Percentiles rank a stretch among this genome's conserved stretches.
phyloP scores from a whole-genome alignment of 2,888 invertebrate genomes.

The Candidula unifasciata region DNA sequence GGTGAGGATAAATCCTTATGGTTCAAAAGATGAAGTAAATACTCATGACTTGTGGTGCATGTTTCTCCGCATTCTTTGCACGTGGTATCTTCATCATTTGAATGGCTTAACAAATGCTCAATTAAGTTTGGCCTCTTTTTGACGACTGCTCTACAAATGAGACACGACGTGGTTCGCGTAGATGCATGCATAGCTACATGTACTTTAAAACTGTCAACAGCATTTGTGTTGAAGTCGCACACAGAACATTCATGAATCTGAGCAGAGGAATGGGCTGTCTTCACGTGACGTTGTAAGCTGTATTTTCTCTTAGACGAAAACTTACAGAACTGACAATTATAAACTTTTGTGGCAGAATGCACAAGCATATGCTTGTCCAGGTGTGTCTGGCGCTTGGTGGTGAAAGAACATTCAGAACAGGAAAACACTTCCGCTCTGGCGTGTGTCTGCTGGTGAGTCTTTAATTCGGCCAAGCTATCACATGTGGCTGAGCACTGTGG shows the following conservation, averaged over 20 bases:
- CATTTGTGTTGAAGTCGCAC: slow-evolving; percentile 35
- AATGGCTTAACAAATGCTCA: slow-evolving; percentile 43
- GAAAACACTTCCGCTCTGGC: background rate
- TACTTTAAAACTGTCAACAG: slow-evolving; percentile 42
- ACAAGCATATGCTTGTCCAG: slow-evolving; percentile 37
- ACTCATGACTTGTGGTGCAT: slow-evolving; percentile 23
- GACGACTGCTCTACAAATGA: slow-evolving; percentile 32
- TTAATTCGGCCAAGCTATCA: background rate
- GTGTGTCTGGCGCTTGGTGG: slow-evolving; percentile 28
- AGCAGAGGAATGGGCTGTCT: slow-evolving; percentile 29
- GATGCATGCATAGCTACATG: slow-evolving; percentile 44
- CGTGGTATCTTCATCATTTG: slow-evolving; percentile 6
- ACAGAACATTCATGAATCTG: slow-evolving; percentile 23
- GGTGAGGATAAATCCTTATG: slow-evolving; percentile 18
- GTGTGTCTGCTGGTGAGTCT: slow-evolving; percentile 8
- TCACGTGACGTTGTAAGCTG: slow-evolving; percentile 39
- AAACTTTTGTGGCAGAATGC: slow-evolving; percentile 27
- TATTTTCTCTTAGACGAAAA: slow-evolving; percentile 44
- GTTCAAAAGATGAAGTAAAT: slow-evolving; percentile 37
- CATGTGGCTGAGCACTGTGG: slow-evolving; percentile 1
- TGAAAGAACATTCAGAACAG: slow-evolving; percentile 35
- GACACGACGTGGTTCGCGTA: slow-evolving; percentile 10
- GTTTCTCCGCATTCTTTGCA: slow-evolving; percentile 38
- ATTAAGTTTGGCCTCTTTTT: slow-evolving; percentile 33
- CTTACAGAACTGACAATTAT: slow-evolving; percentile 38